Percentiles rank a stretch among this genome's conserved stretches.
Evolutionary conservation across 2,113 vertebrate genomes (phyloP).

Genomic region (Gnathonemus longibarbis): DNA sequence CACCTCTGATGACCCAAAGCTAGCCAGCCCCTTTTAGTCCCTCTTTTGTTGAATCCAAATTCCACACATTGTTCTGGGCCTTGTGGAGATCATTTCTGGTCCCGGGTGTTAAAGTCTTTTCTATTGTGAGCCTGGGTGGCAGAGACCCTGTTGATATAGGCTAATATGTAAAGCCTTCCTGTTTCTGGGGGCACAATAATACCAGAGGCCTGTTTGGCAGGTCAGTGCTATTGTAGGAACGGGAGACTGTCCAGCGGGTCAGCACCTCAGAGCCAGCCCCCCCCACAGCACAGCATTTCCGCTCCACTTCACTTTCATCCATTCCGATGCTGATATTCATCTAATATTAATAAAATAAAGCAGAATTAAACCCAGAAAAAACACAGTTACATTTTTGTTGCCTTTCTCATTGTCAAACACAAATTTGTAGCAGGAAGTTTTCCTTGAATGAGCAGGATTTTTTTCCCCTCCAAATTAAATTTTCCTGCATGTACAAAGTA

Average conservation of each 20-base stretch:
- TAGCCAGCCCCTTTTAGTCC: not conserved
- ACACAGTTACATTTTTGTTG: not conserved
- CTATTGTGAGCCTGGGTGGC: not conserved
- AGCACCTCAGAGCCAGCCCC: not conserved
- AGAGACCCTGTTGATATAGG: not conserved
- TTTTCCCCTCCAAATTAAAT: not conserved
- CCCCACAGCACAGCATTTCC: not conserved
- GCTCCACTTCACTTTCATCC: not conserved
- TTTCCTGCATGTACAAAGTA: not conserved
- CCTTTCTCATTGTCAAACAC: not conserved
- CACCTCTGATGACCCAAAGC: not conserved
- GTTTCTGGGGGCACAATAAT: not conserved
- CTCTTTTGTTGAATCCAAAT: not conserved
- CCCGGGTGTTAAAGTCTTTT: not conserved
- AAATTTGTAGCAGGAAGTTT: not conserved
- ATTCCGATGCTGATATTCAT: not conserved
- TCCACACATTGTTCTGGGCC: not conserved
- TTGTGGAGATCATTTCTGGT: constrained; percentile 8
- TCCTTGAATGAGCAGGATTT: not conserved
- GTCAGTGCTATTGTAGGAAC: not conserved
- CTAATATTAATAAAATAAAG: not conserved
- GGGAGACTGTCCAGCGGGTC: not conserved
- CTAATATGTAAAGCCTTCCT: constrained; percentile 10
- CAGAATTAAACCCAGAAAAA: not conserved
- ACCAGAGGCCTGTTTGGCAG: not conserved